A percentile compares a stretch with the other conserved stretches of the same genome.
Evolutionary conservation across 2,888 invertebrate species (phyloP).

Genomic region (Drosophila nr. medialis): DNA sequence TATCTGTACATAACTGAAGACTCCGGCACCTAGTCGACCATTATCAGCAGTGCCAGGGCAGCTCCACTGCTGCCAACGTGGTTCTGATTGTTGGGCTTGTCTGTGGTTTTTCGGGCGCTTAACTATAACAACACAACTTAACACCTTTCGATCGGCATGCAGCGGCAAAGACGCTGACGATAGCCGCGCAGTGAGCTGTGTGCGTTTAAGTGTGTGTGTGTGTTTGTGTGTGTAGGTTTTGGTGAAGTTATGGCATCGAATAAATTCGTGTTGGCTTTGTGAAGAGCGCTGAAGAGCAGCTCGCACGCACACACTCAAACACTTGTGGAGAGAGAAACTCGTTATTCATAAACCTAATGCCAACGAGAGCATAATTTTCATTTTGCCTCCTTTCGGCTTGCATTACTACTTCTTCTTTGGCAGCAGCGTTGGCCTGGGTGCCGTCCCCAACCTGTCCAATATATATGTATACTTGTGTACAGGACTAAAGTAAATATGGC

Average conservation of each 20-base stretch:
- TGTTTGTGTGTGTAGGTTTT: constrained; percentile 12
- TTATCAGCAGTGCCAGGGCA: background rate
- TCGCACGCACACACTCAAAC: constrained; percentile 21
- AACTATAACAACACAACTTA: constrained; percentile 73
- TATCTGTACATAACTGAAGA: background rate
- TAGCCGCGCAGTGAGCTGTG: constrained; percentile 22
- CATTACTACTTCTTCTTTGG: constrained; percentile 54
- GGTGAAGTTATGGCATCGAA: constrained; percentile 67
- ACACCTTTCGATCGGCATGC: constrained; percentile 75
- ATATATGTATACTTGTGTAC: constrained; percentile 2
- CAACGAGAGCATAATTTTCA: constrained; percentile 78
- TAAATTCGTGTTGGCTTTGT: constrained; percentile 70
- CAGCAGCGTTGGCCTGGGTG: constrained; percentile 1
- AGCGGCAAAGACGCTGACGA: constrained; percentile 24
- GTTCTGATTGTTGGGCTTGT: constrained; percentile 56
- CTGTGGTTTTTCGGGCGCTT: constrained; percentile 69
- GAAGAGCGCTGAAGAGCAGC: constrained; percentile 48
- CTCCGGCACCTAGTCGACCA: background rate
- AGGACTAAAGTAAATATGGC: constrained; percentile 44
- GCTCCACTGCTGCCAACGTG: constrained; percentile 32
- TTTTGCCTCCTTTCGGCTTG: constrained; percentile 63
- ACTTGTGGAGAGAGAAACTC: constrained; percentile 50
- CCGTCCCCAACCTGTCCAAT: constrained; percentile 1
- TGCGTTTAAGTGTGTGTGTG: constrained; percentile 2
- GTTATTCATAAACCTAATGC: constrained; percentile 79